Evolutionary conservation across 2,888 invertebrate genomes (phyloP).

Genomic region (Lasioglossum pauxillum): DNA sequence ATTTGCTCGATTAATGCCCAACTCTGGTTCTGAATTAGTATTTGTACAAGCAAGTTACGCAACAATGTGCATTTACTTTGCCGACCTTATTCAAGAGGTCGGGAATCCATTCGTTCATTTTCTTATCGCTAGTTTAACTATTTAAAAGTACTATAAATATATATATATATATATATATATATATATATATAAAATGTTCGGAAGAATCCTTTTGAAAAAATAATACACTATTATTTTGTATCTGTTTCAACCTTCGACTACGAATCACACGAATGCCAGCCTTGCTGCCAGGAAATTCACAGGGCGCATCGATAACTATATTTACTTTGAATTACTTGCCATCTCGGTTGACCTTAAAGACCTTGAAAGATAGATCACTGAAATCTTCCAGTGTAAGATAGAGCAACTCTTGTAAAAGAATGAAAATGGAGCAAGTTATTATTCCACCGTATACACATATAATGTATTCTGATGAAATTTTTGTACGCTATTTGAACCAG

Average conservation of each 20-base stretch:
- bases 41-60: neutral
- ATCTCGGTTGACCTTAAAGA: neutral
- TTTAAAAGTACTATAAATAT: constrained; percentile 9
- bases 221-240: neutral
- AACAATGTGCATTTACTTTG: constrained; percentile 7
- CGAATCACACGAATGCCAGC: neutral
- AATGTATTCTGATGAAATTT: neutral
- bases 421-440: neutral
- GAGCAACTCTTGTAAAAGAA: neutral
- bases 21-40: neutral
- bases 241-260: neutral
- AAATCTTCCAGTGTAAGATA: neutral
- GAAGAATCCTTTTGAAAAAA: neutral
- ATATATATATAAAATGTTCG: neutral
- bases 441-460: neutral
- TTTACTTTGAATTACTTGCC: neutral
- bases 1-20: neutral
- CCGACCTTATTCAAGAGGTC: neutral
- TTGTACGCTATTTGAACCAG: neutral
- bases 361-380: neutral
- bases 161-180: neutral
- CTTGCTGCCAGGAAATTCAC: neutral
- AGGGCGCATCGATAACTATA: neutral
- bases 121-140: neutral
- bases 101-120: constrained; percentile 10